phyloP scores from a whole-genome alignment of 2,113 vertebrate species.

The Bothrops jararaca region DNA sequence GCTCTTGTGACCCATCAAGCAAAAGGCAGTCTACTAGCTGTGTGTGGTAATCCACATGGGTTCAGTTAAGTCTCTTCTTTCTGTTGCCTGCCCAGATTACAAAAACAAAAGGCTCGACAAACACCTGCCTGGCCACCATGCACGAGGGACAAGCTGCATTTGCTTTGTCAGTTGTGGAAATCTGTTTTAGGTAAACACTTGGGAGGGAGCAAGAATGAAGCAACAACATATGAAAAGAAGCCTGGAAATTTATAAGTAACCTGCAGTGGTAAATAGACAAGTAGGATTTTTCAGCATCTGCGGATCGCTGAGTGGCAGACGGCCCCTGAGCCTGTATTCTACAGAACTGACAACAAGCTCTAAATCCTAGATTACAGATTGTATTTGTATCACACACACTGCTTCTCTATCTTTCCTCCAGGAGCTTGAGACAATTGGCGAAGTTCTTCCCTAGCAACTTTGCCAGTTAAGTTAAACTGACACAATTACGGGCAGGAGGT shows the following conservation, averaged over 20 bases:
- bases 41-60: background rate
- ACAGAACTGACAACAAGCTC: conserved; percentile 21
- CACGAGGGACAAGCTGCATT: background rate
- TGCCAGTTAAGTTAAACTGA: background rate
- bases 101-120: background rate
- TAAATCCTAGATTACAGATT: background rate
- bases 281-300: conserved; percentile 49
- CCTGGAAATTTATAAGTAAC: conserved; percentile 50
- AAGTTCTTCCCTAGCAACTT: background rate
- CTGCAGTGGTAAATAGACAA: conserved; percentile 30
- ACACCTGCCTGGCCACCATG: background rate
- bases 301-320: conserved; percentile 53
- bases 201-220: conserved; percentile 43
- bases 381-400: background rate
- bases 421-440: background rate
- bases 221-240: conserved; percentile 13
- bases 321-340: conserved; percentile 51
- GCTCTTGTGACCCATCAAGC: background rate
- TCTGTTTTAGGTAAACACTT: conserved; percentile 57
- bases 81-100: background rate
- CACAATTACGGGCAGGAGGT: background rate
- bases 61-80: background rate
- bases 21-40: background rate
- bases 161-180: background rate
- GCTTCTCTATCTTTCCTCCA: background rate